Percentiles rank a stretch among this genome's conserved stretches.
These are phyloP conservation scores for Yponomeuta cagnagella DNA, from an alignment of 2,888 invertebrate genomes.

Conservation along the genomic window DNA sequence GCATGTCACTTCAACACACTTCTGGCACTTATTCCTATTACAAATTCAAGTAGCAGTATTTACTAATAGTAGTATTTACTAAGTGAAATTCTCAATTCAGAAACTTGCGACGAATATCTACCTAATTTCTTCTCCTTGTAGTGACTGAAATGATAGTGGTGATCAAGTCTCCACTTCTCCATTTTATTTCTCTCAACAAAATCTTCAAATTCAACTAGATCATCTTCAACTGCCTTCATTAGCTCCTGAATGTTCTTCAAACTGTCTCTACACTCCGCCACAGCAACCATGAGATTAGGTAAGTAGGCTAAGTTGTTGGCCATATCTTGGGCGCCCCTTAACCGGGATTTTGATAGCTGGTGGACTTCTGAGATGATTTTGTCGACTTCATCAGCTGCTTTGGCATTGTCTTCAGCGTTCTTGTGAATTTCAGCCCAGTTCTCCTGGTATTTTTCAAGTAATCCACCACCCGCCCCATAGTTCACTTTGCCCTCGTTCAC, in stretches of 20 bases:
- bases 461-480: conserved; percentile 79
- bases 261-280: conserved; percentile 70
- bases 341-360: conserved; percentile 40
- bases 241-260: conserved; percentile 71
- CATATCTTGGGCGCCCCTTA: conserved; percentile 54
- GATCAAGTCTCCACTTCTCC: conserved; percentile 82
- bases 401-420: conserved; percentile 81
- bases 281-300: conserved; percentile 54
- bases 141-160: conserved; percentile 81
- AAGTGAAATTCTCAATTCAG: no score
- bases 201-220: conserved; percentile 79
- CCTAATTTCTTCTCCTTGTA: conserved; percentile 84
- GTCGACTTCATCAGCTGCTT: conserved; percentile 72
- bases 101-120: conserved; percentile 33
- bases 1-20: no score
- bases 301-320: conserved; percentile 51
- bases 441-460: conserved; percentile 81
- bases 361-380: conserved; percentile 54
- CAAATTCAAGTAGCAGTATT: no score
- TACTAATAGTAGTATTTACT: no score
- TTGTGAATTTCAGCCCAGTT: conserved; percentile 83
- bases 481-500: conserved; percentile 54
- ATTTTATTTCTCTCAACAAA: conserved; percentile 81
- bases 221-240: conserved; percentile 79
- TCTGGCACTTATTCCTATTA: no score